Conservation (phyloP, 2,797 vertebrate species). For the Octomys mimax region DNA sequence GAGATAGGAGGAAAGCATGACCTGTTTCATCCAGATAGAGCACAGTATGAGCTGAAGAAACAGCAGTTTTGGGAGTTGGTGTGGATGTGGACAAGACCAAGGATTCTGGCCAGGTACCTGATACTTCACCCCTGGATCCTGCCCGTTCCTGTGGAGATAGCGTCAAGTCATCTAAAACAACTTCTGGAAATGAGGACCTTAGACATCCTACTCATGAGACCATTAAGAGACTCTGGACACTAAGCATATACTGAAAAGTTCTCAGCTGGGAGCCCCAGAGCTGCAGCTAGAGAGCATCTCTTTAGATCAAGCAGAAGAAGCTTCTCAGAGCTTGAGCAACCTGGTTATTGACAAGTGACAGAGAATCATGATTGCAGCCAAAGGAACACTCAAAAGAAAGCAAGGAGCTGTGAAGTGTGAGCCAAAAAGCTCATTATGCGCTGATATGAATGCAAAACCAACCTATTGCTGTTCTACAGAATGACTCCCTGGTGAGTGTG, state of each 20-base stretch:
- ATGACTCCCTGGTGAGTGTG: slow-evolving; percentile 82
- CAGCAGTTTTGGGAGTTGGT: neutral
- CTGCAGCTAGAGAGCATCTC: neutral
- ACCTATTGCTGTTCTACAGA: slow-evolving; percentile 81
- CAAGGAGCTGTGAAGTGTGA: slow-evolving; percentile 75
- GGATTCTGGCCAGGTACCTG: slow-evolving; percentile 46
- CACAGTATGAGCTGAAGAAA: slow-evolving; percentile 86
- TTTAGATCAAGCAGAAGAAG: slow-evolving; percentile 66
- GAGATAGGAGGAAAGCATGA: slow-evolving; percentile 88
- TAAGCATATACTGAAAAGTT: neutral
- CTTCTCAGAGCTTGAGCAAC: slow-evolving; percentile 81
- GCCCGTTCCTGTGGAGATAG: slow-evolving; percentile 28
- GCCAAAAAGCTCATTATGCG: neutral
- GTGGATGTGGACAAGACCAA: neutral
- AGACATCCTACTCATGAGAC: neutral
- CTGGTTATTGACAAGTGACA: slow-evolving; percentile 90
- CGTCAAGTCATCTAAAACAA: neutral
- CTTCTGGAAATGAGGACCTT: slow-evolving; percentile 9
- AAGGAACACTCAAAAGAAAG: neutral
- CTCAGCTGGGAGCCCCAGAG: neutral
- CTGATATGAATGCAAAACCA: neutral
- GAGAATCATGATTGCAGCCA: slow-evolving; percentile 87
- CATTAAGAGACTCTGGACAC: neutral
- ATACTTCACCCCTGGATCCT: slow-evolving; percentile 39
- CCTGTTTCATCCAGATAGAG: slow-evolving; percentile 87